Evolutionary conservation across 2,888 invertebrate species (phyloP).

Genomic region (Cryptus armator): DNA sequence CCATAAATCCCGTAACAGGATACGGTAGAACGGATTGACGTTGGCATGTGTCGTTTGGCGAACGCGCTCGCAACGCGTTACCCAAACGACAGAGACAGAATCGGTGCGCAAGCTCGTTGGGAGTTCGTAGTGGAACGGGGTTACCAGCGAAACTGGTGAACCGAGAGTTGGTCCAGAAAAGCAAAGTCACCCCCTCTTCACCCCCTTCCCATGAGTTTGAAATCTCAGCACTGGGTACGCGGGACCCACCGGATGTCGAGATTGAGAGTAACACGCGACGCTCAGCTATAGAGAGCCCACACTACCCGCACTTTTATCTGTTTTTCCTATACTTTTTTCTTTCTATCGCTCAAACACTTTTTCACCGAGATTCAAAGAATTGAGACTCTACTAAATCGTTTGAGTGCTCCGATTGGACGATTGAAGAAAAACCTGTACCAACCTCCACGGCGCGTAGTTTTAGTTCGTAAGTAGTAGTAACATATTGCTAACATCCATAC

Average conservation of each 20-base stretch:
- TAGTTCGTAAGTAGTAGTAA: neutral
- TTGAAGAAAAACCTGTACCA: neutral
- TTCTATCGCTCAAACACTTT: slow-evolving; percentile 47
- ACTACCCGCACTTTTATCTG: slow-evolving; percentile 56
- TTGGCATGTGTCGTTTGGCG: slow-evolving; percentile 66
- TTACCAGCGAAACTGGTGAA: slow-evolving; percentile 21
- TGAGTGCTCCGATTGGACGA: slow-evolving; percentile 32
- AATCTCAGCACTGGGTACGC: slow-evolving; percentile 1
- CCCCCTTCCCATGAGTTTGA: neutral
- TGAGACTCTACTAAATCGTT: slow-evolving; percentile 61
- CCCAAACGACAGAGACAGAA: slow-evolving; percentile 51
- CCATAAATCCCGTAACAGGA: slow-evolving; percentile 76
- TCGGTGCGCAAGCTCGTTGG: slow-evolving; percentile 17
- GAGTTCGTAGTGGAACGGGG: slow-evolving; percentile 16
- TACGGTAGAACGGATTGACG: slow-evolving; percentile 73
- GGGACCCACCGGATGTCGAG: slow-evolving; percentile 26
- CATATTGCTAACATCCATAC: no score
- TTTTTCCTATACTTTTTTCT: slow-evolving; percentile 37
- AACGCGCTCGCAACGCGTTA: slow-evolving; percentile 47
- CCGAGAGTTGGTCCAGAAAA: slow-evolving; percentile 19
- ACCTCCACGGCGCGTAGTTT: neutral
- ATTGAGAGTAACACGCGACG: slow-evolving; percentile 51
- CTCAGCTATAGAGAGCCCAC: slow-evolving; percentile 17
- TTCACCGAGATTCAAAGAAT: slow-evolving; percentile 37
- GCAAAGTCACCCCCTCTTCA: slow-evolving; percentile 48